Conservation (phyloP, 1,140 invertebrate genomes). For the Macrotrachela quadricornifera region DNA sequence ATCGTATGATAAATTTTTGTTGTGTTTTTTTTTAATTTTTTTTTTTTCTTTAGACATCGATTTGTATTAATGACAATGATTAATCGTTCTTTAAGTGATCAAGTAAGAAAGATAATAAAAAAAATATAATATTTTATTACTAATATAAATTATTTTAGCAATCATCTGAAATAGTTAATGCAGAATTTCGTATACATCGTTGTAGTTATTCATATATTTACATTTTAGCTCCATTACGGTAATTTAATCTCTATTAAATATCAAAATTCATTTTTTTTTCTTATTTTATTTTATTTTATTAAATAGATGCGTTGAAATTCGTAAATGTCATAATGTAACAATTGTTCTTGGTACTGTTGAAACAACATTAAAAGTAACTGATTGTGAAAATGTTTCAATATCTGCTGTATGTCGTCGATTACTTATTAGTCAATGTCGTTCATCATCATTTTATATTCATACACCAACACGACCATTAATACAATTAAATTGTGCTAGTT, state of each 20-base stretch:
- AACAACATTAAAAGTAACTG: constrained; percentile 20
- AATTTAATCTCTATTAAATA: constrained; percentile 1
- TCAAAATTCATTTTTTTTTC: neutral
- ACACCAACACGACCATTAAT: constrained; percentile 25
- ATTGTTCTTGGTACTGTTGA: constrained; percentile 28
- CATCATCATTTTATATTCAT: constrained; percentile 17
- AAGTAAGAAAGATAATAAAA: neutral
- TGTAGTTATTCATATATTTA: constrained; percentile 28
- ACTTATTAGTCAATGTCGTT: no score
- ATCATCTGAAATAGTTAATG: constrained; percentile 24
- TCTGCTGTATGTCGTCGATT: constrained; percentile 18
- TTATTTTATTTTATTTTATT: constrained; percentile 4
- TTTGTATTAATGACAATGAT: no score
- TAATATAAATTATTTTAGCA: constrained; percentile 16
- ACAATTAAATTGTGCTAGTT: constrained; percentile 21
- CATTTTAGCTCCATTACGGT: constrained; percentile 27
- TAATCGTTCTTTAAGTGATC: neutral
- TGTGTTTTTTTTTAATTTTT: no score
- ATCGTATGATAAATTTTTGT: no score
- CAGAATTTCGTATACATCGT: constrained; percentile 26
- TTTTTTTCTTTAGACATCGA: no score
- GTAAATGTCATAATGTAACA: constrained; percentile 27
- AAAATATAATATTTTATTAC: neutral
- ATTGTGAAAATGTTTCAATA: constrained; percentile 25
- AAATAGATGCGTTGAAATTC: constrained; percentile 24